These are phyloP conservation scores for Elymnias hypermnestra DNA, from an alignment of 1,140 invertebrate genomes.

Conservation along the genomic window DNA sequence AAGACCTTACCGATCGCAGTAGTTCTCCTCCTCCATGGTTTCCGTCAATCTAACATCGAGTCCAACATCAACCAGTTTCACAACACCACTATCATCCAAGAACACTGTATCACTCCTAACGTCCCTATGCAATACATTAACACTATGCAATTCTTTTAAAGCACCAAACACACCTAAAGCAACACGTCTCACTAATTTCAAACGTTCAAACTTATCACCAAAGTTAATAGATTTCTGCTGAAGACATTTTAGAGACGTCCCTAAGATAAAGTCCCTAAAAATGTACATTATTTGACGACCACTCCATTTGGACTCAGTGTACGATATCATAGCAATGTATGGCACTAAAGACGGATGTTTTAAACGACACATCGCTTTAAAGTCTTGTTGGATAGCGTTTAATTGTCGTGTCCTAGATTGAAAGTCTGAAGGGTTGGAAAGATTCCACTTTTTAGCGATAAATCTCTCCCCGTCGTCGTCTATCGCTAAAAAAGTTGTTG, in stretches of 20 bases:
- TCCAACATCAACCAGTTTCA: constrained; percentile 50
- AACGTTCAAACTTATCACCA: constrained; percentile 74
- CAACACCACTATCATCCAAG: constrained; percentile 42
- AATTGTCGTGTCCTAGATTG: constrained; percentile 54
- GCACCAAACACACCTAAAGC: constrained; percentile 80
- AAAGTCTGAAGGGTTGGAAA: constrained; percentile 39
- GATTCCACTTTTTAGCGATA: constrained; percentile 75
- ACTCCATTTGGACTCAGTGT: constrained; percentile 72
- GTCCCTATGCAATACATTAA: constrained; percentile 49
- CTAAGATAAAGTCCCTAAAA: constrained; percentile 80
- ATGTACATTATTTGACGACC: constrained; percentile 71
- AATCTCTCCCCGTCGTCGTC: constrained; percentile 54
- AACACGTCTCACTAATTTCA: constrained; percentile 80
- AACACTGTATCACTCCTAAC: constrained; percentile 55
- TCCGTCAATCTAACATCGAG: constrained; percentile 48
- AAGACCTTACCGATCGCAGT: constrained; percentile 53
- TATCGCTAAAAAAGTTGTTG: constrained; percentile 52
- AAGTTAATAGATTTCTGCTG: constrained; percentile 32
- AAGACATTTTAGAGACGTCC: constrained; percentile 43
- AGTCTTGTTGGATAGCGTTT: constrained; percentile 82
- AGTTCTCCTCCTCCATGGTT: constrained; percentile 41
- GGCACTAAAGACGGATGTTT: constrained; percentile 82
- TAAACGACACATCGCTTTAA: constrained; percentile 80
- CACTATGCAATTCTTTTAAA: constrained; percentile 70
- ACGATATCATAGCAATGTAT: constrained; percentile 82